Percentiles rank a stretch among this genome's conserved stretches.
Conservation (phyloP, 2,797 vertebrate genomes). For the Bryconaethiops microstoma region DNA sequence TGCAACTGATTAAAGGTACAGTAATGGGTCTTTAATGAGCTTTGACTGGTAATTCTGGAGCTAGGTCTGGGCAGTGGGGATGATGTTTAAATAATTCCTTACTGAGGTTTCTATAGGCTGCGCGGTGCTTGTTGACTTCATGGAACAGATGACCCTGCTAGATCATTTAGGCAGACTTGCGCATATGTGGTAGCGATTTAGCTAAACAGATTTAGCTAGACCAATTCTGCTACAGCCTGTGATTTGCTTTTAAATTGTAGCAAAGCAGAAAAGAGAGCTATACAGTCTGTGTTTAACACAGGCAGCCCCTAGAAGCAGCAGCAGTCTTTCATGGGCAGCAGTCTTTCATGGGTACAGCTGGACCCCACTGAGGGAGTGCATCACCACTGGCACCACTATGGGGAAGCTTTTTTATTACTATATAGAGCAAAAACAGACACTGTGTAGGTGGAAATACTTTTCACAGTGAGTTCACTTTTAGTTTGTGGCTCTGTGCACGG, state of each 20-base stretch:
- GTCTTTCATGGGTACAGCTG: constrained; percentile 7
- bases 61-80: background rate
- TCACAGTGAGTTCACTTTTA: constrained; percentile 50
- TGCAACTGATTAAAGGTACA: constrained; percentile 9
- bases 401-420: constrained; percentile 3
- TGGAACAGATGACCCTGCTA: constrained; percentile 21
- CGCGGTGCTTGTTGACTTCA: constrained; percentile 11
- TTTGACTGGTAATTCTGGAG: background rate
- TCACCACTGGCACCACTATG: background rate
- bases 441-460: constrained; percentile 47
- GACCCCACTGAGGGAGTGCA: constrained; percentile 22
- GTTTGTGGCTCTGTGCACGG: constrained; percentile 12
- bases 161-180: constrained; percentile 3
- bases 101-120: constrained; percentile 25
- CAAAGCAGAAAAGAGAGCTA: background rate
- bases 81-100: constrained; percentile 13
- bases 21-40: constrained; percentile 10
- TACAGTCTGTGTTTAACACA: background rate
- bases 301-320: background rate
- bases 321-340: background rate
- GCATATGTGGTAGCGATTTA: constrained; percentile 8
- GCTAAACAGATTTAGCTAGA: background rate
- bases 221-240: background rate
- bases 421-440: constrained; percentile 28
- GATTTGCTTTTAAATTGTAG: constrained; percentile 4